phyloP scores from a whole-genome alignment of 2,888 invertebrate genomes.

The Salticus scenicus region DNA sequence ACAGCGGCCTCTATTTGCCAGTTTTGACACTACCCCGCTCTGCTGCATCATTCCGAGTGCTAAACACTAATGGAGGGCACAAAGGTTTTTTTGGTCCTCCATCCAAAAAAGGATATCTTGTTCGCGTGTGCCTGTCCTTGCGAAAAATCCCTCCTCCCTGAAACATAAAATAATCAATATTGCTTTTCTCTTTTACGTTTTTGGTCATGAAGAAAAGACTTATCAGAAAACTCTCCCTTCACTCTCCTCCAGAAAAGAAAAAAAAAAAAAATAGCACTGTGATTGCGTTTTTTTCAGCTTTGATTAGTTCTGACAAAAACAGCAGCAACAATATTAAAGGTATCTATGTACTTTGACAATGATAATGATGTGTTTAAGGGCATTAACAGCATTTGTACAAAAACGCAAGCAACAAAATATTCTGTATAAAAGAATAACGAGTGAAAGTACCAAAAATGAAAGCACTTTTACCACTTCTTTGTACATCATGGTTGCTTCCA shows the following conservation, averaged over 20 bases:
- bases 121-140: conserved; percentile 30
- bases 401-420: conserved; percentile 25
- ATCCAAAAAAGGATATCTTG: not conserved
- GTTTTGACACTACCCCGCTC: conserved; percentile 42
- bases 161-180: conserved; percentile 19
- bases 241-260: no score
- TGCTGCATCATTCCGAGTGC: conserved; percentile 63
- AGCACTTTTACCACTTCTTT: conserved; percentile 44
- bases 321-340: conserved; percentile 5
- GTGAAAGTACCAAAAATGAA: not conserved
- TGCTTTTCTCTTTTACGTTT: conserved; percentile 27
- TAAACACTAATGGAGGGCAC: not conserved
- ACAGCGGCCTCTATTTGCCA: conserved; percentile 38
- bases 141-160: conserved; percentile 18
- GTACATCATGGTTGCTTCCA: conserved; percentile 64
- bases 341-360: conserved; percentile 16
- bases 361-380: conserved; percentile 21
- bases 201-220: conserved; percentile 23
- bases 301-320: conserved; percentile 13
- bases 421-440: conserved; percentile 29
- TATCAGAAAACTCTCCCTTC: conserved; percentile 6
- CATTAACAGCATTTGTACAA: conserved; percentile 31
- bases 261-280: conserved; percentile 28
- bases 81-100: not conserved
- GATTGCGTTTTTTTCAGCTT: conserved; percentile 37